These are phyloP conservation scores for Cyanoderma ruficeps DNA, from an alignment of 2,113 vertebrate species.

Conservation along the genomic window DNA sequence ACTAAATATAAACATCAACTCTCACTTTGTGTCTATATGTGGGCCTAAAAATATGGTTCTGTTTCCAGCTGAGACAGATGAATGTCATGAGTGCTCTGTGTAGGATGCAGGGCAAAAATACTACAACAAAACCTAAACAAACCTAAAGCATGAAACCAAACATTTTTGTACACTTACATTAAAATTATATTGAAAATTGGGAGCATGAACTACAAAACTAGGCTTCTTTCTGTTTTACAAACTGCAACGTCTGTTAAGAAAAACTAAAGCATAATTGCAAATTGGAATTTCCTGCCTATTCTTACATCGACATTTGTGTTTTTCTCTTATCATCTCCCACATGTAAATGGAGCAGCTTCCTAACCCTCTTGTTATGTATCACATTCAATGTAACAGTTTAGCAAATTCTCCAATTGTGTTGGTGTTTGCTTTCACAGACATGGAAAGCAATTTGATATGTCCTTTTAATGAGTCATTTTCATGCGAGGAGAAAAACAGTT, in stretches of 20 bases:
- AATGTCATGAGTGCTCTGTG: not conserved
- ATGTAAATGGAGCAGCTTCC: not conserved
- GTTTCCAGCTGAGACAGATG: not conserved
- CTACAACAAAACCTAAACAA: conserved; percentile 9
- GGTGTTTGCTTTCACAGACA: not conserved
- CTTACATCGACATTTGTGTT: conserved; percentile 29
- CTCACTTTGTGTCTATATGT: not conserved
- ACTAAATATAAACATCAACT: not conserved
- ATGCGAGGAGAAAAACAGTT: not conserved
- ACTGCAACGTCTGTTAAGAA: not conserved
- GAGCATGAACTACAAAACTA: conserved; percentile 37
- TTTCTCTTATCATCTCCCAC: conserved; percentile 25
- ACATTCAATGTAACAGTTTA: not conserved
- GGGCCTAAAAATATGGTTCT: not conserved
- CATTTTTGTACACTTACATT: not conserved
- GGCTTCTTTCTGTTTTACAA: conserved; percentile 21
- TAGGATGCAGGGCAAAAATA: not conserved
- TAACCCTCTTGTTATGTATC: not conserved
- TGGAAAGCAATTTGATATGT: conserved; percentile 3
- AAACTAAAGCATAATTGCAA: conserved; percentile 24
- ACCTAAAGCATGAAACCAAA: conserved; percentile 7
- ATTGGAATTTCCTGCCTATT: conserved; percentile 46
- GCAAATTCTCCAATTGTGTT: conserved; percentile 14
- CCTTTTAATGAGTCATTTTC: conserved; percentile 44
- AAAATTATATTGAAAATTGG: conserved; percentile 36